Conservation (phyloP, 2,888 invertebrate genomes). For the Yponomeuta cagnagella region DNA sequence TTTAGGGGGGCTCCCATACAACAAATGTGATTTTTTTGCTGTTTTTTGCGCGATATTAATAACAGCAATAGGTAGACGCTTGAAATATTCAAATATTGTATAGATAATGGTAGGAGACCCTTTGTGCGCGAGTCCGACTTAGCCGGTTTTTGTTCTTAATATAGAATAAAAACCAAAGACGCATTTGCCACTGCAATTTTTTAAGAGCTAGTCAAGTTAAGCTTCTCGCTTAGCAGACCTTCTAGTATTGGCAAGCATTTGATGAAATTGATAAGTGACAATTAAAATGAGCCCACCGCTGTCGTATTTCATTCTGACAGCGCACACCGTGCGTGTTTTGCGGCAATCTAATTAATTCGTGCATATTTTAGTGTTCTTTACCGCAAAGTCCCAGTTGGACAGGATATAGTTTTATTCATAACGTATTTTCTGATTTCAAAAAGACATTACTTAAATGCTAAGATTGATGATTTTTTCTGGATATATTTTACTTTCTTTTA, state of each 20-base stretch:
- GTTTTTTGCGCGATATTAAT: too few relatives aligned
- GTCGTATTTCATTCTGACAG: background rate
- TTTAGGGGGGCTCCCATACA: too few relatives aligned
- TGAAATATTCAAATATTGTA: too few relatives aligned
- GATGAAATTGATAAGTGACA: conserved; percentile 2
- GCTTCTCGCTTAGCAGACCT: background rate
- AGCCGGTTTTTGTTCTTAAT: too few relatives aligned
- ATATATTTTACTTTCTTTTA: too few relatives aligned
- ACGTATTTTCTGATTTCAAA: background rate
- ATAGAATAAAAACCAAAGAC: too few relatives aligned
- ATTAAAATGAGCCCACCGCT: conserved; percentile 7
- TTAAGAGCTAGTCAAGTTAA: background rate
- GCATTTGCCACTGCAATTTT: background rate
- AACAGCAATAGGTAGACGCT: too few relatives aligned
- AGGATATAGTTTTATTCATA: background rate
- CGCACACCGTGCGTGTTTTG: background rate
- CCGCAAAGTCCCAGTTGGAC: background rate
- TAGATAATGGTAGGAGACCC: too few relatives aligned
- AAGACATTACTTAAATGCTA: too few relatives aligned
- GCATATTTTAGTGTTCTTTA: background rate
- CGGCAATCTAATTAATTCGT: conserved; percentile 1
- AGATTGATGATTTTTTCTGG: too few relatives aligned
- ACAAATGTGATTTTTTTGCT: too few relatives aligned
- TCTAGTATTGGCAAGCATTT: background rate
- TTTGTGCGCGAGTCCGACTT: too few relatives aligned